phyloP scores from a whole-genome alignment of 2,113 vertebrate species.

The Sapajus apella region DNA sequence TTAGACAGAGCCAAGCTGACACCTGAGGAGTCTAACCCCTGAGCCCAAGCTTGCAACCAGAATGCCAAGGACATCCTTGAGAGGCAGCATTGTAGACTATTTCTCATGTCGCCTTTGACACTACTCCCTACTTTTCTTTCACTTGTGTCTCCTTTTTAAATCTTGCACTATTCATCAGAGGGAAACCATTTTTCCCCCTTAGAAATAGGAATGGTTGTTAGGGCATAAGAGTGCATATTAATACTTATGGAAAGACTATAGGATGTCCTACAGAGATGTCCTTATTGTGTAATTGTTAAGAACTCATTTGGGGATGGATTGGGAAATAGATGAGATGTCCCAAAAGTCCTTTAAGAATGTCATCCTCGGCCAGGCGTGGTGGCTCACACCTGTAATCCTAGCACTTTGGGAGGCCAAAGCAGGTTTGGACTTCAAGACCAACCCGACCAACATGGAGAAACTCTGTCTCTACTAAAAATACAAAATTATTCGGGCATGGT shows the following conservation, averaged over 20 bases:
- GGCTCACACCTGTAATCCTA: no score
- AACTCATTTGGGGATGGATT: background rate
- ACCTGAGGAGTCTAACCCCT: background rate
- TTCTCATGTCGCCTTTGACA: background rate
- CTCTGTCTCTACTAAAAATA: no score
- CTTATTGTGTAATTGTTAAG: background rate
- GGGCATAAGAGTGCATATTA: background rate
- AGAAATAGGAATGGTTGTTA: background rate
- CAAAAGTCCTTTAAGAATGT: background rate
- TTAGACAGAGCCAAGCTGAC: background rate
- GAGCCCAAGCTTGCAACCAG: background rate
- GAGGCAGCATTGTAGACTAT: background rate
- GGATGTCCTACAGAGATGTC: background rate
- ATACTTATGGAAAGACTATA: no score
- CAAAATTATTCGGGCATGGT: no score
- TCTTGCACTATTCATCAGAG: background rate
- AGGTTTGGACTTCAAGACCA: no score
- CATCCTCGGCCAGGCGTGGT: no score
- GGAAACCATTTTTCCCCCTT: background rate
- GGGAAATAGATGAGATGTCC: background rate
- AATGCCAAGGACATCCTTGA: background rate
- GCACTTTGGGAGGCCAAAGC: no score
- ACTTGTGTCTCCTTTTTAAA: background rate
- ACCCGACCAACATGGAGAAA: no score
- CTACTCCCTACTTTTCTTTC: background rate